Percentiles rank a stretch among this genome's conserved stretches.
These are phyloP conservation scores for Diadromus collaris DNA, from an alignment of 2,888 invertebrate genomes.

Conservation along the genomic window DNA sequence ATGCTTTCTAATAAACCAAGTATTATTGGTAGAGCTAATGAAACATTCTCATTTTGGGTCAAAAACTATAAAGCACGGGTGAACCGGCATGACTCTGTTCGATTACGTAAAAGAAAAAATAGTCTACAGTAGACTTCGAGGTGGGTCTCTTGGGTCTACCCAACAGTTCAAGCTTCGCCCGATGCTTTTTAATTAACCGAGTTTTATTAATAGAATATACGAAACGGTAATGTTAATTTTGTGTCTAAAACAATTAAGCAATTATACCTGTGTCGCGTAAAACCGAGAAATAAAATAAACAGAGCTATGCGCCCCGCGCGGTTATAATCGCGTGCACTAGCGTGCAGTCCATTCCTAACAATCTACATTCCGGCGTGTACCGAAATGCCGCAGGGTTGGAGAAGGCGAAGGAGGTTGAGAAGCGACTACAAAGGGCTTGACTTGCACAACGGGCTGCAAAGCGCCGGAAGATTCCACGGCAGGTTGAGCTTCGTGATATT, in stretches of 20 bases:
- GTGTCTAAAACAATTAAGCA: background rate
- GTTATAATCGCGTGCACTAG: conserved; percentile 37
- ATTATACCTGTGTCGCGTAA: background rate
- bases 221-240: background rate
- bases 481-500: conserved; percentile 29
- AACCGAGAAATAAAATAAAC: conserved; percentile 6
- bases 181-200: too few species aligned
- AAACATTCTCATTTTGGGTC: too few species aligned
- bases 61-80: too few species aligned
- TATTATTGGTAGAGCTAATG: background rate
- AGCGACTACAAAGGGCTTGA: conserved; percentile 23
- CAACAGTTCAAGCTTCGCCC: too few species aligned
- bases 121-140: too few species aligned
- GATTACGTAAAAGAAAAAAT: too few species aligned
- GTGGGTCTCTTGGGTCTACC: too few species aligned
- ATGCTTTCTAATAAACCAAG: background rate
- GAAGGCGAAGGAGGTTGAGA: background rate
- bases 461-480: conserved; percentile 30
- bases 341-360: conserved; percentile 38
- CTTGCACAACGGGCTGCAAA: conserved; percentile 24
- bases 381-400: conserved; percentile 31
- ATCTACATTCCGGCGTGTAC: conserved; percentile 41
- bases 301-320: conserved; percentile 1
- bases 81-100: too few species aligned
- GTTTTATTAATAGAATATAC: background rate